Evolutionary conservation across 2,797 vertebrate genomes (phyloP).

Genomic region (Geotria australis): DNA sequence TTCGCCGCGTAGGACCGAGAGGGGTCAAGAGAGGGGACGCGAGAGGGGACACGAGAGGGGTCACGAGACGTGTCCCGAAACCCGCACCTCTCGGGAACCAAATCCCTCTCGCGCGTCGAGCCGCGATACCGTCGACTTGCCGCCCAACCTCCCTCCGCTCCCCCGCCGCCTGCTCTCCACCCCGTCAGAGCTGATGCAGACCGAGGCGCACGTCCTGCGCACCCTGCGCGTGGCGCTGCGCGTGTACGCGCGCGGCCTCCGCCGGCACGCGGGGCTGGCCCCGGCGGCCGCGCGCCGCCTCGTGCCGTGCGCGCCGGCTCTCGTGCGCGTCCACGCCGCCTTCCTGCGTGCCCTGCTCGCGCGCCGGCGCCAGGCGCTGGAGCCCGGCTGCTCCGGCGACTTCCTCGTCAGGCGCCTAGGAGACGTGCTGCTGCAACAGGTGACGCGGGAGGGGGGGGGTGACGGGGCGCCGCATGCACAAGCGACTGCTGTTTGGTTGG

Average conservation of each 20-base stretch:
- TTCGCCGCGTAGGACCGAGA: too few relatives aligned
- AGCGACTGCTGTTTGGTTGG: too few relatives aligned
- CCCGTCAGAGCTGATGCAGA: not conserved
- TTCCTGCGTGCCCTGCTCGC: not conserved
- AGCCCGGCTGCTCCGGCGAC: conserved; percentile 3
- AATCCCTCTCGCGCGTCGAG: too few relatives aligned
- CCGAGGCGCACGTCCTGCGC: not conserved
- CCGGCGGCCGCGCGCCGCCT: not conserved
- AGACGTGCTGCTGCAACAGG: not conserved
- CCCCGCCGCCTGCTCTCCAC: not conserved
- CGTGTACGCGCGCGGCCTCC: not conserved
- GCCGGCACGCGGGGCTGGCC: not conserved
- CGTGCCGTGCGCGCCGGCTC: not conserved
- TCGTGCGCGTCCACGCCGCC: not conserved
- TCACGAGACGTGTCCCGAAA: too few relatives aligned
- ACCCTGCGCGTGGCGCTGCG: not conserved
- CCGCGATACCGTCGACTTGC: too few relatives aligned
- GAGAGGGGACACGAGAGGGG: too few relatives aligned
- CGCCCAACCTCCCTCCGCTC: not conserved
- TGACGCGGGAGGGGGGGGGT: too few relatives aligned
- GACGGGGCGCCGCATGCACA: too few relatives aligned
- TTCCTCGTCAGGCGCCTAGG: not conserved
- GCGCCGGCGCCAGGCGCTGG: conserved; percentile 18
- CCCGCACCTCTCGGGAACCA: too few relatives aligned
- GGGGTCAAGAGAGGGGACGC: too few relatives aligned